These are phyloP conservation scores for Eustalomyia histrio DNA, from an alignment of 2,888 invertebrate species.

Conservation along the genomic window DNA sequence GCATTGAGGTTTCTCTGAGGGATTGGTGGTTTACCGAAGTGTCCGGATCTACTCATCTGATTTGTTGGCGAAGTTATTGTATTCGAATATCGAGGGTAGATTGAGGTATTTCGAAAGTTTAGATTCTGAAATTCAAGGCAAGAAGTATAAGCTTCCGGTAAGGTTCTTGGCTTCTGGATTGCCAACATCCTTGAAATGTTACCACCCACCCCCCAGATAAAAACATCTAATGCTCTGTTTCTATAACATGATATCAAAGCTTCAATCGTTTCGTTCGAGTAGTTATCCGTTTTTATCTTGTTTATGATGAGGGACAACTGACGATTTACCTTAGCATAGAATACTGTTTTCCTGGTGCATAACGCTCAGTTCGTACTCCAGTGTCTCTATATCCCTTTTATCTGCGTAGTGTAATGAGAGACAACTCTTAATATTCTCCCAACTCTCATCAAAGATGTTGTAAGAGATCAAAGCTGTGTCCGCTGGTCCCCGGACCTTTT, in stretches of 20 bases:
- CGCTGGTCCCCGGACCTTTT: too few species aligned
- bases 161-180: neutral
- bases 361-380: conserved; percentile 11
- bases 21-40: neutral
- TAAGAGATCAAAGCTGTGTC: too few species aligned
- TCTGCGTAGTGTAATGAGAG: too few species aligned
- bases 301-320: conserved; percentile 12
- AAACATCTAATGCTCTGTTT: conserved; percentile 22
- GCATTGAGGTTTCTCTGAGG: too few species aligned
- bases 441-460: too few species aligned
- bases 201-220: neutral
- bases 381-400: too few species aligned
- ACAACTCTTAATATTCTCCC: too few species aligned
- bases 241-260: conserved; percentile 9
- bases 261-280: conserved; percentile 4
- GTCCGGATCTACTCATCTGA: neutral
- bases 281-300: neutral
- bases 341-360: neutral
- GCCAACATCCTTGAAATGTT: neutral
- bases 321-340: neutral
- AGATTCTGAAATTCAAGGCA: neutral
- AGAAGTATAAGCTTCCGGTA: neutral
- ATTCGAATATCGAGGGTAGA: too few species aligned
- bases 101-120: neutral
- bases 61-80: neutral